phyloP scores from a whole-genome alignment of 2,113 vertebrate species.

The Alectura lathami region DNA sequence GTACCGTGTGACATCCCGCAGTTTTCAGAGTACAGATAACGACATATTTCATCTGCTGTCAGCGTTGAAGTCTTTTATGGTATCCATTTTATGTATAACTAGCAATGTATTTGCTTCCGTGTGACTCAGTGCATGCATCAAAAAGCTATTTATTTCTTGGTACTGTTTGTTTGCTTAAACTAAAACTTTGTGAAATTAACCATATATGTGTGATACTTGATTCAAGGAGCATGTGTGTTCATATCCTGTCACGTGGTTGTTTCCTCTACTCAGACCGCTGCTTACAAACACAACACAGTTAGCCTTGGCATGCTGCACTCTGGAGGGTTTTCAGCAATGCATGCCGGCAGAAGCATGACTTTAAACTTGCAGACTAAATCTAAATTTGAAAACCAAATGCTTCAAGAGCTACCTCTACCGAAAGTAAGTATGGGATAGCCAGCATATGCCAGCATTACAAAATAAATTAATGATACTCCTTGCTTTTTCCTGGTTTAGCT shows the following conservation, averaged over 20 bases:
- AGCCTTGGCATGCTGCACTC: conserved; percentile 99
- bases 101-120: conserved; percentile 78
- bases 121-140: conserved; percentile 77
- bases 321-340: conserved; percentile 96
- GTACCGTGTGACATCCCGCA: not conserved
- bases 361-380: conserved; percentile 99
- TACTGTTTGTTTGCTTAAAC: conserved; percentile 86
- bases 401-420: conserved; percentile 92
- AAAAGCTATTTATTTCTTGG: conserved; percentile 59
- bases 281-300: conserved; percentile 99
- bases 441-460: conserved; percentile 61
- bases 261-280: conserved; percentile 99
- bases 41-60: conserved; percentile 68
- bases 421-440: conserved; percentile 84
- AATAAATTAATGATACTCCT: conserved; percentile 57
- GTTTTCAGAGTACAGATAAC: not conserved
- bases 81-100: conserved; percentile 76
- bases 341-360: conserved; percentile 97
- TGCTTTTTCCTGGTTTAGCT: conserved; percentile 71
- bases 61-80: conserved; percentile 73
- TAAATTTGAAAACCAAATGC: conserved; percentile 96
- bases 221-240: conserved; percentile 83
- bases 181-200: conserved; percentile 88
- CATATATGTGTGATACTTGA: conserved; percentile 81
- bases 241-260: conserved; percentile 96